Base-by-base conservation (phyloP, 2,888 invertebrate genomes). In the Cataglyphis cursor region DNA sequence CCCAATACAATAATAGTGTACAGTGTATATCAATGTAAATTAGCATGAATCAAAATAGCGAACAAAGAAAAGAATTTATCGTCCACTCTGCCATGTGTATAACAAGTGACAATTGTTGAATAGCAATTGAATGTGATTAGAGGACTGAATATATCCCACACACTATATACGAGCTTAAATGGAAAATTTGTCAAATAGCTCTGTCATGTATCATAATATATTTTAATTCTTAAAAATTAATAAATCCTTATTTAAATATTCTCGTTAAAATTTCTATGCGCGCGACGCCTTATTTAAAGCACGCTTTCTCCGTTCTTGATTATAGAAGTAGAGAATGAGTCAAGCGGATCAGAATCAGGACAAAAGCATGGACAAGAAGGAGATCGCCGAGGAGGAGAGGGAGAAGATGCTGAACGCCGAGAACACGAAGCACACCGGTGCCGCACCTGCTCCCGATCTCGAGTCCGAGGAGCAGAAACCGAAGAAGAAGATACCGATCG, bases 401-500 rank as follows among this genome's bases (percentile, higher is more conserved):
- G 96, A 96, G 78, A 97, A 97, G 92, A 95, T 95, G 95, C 92
- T 96, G 91, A 97, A 97, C 94, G 96, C 95, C 51, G 97, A 97
- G 90, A 96, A 96, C 90, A 96, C 96, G 91, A 95, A 95, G 82
- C 95, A 95, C 85, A 95, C 96, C 81, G 95, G 95, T 73, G 92
- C 93, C 28, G 93, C 92, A 70, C 93, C 95, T 28, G 95, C 96
- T 62, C 91, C 95, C 12, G 94, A 94, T 86, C 90, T 92, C 94
- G 95, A 94, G 66, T 94, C 93, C 76, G 96, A 96, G 87, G 95
- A 95, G 72, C 96, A 95, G 83, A 93, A 94, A 88, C 95, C 96
- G 9, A 96, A 96, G 83, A 97, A 97, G 94, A 98, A 97, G 94
- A 97, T 98, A 91, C 98, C 98, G 5, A 98, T 98, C 92, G 98